A percentile compares a stretch with the other conserved stretches of the same genome.
These are phyloP conservation scores for Cyprinella venusta DNA, from an alignment of 2,797 vertebrate species.

Conservation along the genomic window DNA sequence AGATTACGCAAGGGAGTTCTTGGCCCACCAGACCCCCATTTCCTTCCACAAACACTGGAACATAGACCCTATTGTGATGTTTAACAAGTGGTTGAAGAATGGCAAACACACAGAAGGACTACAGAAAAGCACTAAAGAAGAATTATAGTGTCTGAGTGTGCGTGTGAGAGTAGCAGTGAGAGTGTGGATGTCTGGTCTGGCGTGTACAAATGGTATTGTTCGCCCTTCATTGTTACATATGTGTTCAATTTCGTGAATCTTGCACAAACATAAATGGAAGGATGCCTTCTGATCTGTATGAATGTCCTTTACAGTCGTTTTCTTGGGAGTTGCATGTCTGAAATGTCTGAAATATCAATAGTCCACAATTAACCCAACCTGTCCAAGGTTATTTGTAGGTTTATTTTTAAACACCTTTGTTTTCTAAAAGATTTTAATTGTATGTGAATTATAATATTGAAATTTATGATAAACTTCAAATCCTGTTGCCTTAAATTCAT, in stretches of 20 bases:
- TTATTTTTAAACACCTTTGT: conserved; percentile 41
- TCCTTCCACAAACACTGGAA: conserved; percentile 99
- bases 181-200: conserved; percentile 43
- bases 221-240: conserved; percentile 59
- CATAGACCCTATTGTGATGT: conserved; percentile 89
- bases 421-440: conserved; percentile 36
- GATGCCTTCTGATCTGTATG: conserved; percentile 54
- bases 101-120: conserved; percentile 65
- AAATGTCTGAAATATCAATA: conserved; percentile 57
- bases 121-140: conserved; percentile 77
- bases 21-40: conserved; percentile 92
- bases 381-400: conserved; percentile 27
- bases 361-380: conserved; percentile 9
- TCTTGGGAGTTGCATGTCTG: conserved; percentile 5
- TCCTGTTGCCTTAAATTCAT: conserved; percentile 40
- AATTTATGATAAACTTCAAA: conserved; percentile 22
- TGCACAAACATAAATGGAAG: conserved; percentile 56
- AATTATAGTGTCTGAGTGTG: conserved; percentile 78
- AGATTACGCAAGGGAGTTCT: conserved; percentile 89
- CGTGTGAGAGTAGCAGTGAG: conserved; percentile 45
- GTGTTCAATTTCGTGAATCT: conserved; percentile 67
- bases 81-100: conserved; percentile 86
- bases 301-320: conserved; percentile 33
- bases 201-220: conserved; percentile 33
- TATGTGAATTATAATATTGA: conserved; percentile 37